A percentile compares a stretch with the other conserved stretches of the same genome.
Conservation (phyloP, 1,140 invertebrate genomes). For the Achatina immaculata region DNA sequence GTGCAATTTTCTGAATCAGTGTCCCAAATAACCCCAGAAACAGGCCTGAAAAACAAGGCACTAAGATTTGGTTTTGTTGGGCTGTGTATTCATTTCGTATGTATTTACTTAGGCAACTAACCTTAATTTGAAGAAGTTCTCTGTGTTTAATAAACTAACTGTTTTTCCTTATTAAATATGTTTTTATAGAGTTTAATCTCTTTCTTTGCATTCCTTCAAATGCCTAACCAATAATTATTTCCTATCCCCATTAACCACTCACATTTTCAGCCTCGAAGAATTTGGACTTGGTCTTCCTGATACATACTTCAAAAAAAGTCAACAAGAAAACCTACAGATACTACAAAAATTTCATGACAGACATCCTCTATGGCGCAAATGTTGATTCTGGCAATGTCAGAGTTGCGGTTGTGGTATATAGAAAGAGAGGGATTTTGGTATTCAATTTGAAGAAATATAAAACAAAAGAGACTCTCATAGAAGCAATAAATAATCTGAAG, state of each 20-base stretch:
- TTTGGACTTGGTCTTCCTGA: conserved; percentile 14
- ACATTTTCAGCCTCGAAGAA: conserved; percentile 16
- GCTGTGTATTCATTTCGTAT: no score
- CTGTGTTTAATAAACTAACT: no score
- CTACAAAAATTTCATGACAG: conserved; percentile 46
- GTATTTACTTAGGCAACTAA: no score
- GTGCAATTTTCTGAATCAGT: no score
- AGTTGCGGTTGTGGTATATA: conserved; percentile 52
- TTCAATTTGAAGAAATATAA: conserved; percentile 56
- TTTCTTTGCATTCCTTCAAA: no score
- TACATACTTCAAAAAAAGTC: background rate
- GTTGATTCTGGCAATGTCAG: conserved; percentile 56
- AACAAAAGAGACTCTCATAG: conserved; percentile 24
- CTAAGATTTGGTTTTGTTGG: no score
- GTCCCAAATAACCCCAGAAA: no score
- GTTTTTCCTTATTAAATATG: no score
- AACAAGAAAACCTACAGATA: background rate
- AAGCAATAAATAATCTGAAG: background rate
- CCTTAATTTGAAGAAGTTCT: no score
- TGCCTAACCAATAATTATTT: background rate
- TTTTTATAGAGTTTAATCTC: no score
- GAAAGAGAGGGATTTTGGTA: conserved; percentile 47
- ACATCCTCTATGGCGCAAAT: conserved; percentile 48
- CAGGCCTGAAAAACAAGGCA: no score
- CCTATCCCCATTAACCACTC: background rate